A percentile compares a stretch with the other conserved stretches of the same genome.
These are phyloP conservation scores for Melangyna quadrimaculata DNA, from an alignment of 2,888 invertebrate species.

Conservation along the genomic window DNA sequence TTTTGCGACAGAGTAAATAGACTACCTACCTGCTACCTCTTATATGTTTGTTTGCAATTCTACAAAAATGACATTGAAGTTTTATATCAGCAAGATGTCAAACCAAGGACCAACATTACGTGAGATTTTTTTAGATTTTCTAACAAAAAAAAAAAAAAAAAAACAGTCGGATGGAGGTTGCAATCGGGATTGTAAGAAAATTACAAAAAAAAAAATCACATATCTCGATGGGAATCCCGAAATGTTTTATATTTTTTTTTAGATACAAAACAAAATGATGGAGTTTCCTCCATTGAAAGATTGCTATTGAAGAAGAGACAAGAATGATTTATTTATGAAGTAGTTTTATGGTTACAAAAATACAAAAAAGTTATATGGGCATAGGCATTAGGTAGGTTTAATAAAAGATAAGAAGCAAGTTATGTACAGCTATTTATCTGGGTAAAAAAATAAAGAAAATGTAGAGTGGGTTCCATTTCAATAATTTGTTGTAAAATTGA, in stretches of 20 bases:
- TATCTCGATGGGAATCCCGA: not conserved
- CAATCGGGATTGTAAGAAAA: not conserved
- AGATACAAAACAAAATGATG: not conserved
- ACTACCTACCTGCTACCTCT: not conserved
- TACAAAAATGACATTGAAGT: constrained; percentile 17
- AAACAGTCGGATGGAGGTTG: not conserved
- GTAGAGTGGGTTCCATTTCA: no score
- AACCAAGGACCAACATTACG: not conserved
- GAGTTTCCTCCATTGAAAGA: not conserved
- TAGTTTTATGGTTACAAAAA: no score
- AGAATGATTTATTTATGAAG: not conserved
- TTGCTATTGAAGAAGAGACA: not conserved
- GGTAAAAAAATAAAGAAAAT: no score
- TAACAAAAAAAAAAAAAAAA: no score
- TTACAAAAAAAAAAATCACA: no score
- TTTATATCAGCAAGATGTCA: constrained; percentile 7
- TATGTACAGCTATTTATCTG: no score
- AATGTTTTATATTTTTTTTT: not conserved
- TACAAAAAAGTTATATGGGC: no score
- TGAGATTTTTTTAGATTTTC: not conserved
- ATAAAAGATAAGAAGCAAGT: no score
- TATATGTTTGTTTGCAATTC: not conserved
- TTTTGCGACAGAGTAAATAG: not conserved
- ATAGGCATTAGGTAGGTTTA: no score
- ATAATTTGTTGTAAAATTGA: no score